These are phyloP conservation scores for Acrocephalus arundinaceus DNA, from an alignment of 2,113 vertebrate genomes.

Conservation along the genomic window DNA sequence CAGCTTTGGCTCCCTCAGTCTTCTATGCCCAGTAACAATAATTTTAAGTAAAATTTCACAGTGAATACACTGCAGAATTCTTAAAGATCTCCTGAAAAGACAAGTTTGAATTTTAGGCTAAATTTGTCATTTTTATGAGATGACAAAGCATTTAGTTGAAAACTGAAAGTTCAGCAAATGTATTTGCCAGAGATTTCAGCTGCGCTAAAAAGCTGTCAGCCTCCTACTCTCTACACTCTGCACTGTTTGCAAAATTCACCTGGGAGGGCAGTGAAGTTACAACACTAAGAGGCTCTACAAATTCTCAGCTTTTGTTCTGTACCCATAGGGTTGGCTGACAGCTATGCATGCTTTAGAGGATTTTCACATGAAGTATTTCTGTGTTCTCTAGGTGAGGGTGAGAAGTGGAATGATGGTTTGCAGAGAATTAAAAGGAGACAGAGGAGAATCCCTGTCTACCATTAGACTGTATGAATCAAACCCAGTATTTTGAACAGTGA, in stretches of 20 bases:
- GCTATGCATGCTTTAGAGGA: neutral
- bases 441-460: neutral
- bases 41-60: neutral
- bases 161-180: slow-evolving; percentile 27
- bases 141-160: slow-evolving; percentile 47
- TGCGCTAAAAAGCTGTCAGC: neutral
- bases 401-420: neutral
- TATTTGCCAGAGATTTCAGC: slow-evolving; percentile 9
- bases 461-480: neutral
- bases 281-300: neutral
- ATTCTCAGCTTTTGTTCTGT: neutral
- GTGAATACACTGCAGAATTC: neutral
- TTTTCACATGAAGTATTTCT: neutral
- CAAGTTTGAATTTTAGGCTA: slow-evolving; percentile 3
- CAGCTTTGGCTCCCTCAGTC: neutral
- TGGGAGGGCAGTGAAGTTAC: slow-evolving; percentile 9
- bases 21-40: neutral
- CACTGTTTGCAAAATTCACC: neutral
- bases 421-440: neutral
- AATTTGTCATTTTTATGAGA: slow-evolving; percentile 27
- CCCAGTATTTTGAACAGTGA: neutral
- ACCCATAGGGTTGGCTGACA: neutral
- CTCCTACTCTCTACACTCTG: neutral
- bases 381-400: neutral
- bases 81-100: neutral